Percentiles rank a stretch among this genome's conserved stretches.
Conservation (phyloP, 2,888 invertebrate species). For the Euzetes globulus region DNA sequence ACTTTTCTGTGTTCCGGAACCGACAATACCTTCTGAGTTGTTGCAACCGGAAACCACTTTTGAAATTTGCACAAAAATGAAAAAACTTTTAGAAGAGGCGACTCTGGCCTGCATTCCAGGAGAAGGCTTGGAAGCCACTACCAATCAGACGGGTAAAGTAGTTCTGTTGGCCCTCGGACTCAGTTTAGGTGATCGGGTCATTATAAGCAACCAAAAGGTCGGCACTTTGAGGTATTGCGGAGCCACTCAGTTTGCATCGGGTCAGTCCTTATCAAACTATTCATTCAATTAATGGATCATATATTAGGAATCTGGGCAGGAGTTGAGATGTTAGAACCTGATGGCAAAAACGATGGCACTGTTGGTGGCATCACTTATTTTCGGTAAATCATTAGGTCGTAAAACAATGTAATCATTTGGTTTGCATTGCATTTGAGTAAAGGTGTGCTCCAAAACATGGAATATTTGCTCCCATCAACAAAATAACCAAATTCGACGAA, state of each 20-base stretch:
- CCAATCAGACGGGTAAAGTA: conserved; percentile 44
- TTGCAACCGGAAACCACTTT: not conserved
- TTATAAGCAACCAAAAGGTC: conserved; percentile 41
- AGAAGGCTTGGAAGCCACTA: conserved; percentile 43
- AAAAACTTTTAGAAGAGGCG: conserved; percentile 45
- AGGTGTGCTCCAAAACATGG: conserved; percentile 50
- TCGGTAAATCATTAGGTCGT: conserved; percentile 3
- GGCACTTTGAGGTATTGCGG: conserved; percentile 42
- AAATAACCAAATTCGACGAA: conserved; percentile 46
- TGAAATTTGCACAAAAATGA: conserved; percentile 41
- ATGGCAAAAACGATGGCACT: conserved; percentile 52
- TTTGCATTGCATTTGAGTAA: not conserved
- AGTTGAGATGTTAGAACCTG: conserved; percentile 51
- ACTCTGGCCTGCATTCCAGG: conserved; percentile 37
- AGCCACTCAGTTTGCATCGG: conserved; percentile 32
- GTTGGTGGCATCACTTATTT: conserved; percentile 50
- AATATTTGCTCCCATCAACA: conserved; percentile 50
- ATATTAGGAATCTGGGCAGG: conserved; percentile 52
- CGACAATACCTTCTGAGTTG: not conserved
- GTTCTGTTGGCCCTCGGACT: conserved; percentile 49
- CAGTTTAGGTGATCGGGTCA: conserved; percentile 49
- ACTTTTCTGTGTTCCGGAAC: conserved; percentile 40
- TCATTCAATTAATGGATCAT: too few species aligned
- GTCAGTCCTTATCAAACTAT: too few species aligned
- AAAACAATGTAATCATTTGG: not conserved